phyloP scores from a whole-genome alignment of 2,888 invertebrate species.

The Zygothrica quintamaculata region DNA sequence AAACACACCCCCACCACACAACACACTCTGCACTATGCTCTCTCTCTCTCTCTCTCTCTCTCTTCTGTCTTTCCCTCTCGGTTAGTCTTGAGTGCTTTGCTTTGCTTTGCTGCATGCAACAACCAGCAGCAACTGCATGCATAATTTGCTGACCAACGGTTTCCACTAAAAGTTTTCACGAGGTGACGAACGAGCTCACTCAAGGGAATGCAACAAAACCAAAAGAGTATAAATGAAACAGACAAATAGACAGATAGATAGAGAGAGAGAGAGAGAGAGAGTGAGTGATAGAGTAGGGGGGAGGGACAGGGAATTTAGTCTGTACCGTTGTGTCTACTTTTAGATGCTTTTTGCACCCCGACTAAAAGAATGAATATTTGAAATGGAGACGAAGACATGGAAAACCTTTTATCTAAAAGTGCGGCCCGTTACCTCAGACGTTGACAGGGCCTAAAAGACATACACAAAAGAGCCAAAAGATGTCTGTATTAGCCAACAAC shows the following conservation, averaged over 20 bases:
- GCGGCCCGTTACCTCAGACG: conserved; percentile 39
- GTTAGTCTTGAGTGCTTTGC: background rate
- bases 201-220: conserved; percentile 1
- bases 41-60: too few species aligned
- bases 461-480: conserved; percentile 46
- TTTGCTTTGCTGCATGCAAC: background rate
- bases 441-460: conserved; percentile 5
- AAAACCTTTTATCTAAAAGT: conserved; percentile 79
- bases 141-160: conserved; percentile 71
- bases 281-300: conserved; percentile 19
- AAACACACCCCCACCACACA: background rate
- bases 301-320: conserved; percentile 2
- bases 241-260: conserved; percentile 11
- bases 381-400: conserved; percentile 75
- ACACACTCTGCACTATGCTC: too few species aligned
- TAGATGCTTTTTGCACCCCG: conserved; percentile 51
- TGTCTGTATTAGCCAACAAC: conserved; percentile 74
- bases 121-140: conserved; percentile 65
- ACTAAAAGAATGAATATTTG: conserved; percentile 56
- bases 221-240: too few species aligned
- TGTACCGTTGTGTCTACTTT: conserved; percentile 22
- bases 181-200: conserved; percentile 32
- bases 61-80: background rate
- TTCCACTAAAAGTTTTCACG: conserved; percentile 68
- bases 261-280: conserved; percentile 1